phyloP scores from a whole-genome alignment of 37 sponge, comb jelly and placozoan genomes.

The Chondrilla cf. caribensis region DNA sequence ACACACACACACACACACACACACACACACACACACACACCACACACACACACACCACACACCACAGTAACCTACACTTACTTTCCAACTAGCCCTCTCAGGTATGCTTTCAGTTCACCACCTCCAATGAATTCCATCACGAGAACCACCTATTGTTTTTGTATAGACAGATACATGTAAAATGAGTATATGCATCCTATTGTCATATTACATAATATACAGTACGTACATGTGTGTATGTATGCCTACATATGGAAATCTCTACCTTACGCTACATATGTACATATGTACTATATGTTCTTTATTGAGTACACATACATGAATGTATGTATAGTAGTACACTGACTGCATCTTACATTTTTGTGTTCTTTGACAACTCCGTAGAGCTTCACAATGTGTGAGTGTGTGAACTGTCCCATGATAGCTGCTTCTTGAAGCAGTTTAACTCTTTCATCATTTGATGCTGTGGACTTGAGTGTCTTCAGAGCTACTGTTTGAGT shows the following conservation, averaged over 20 bases:
- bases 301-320: neutral
- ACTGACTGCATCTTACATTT: neutral
- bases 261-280: too few species aligned
- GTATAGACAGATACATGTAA: neutral
- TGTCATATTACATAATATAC: too few species aligned
- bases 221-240: too few species aligned
- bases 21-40: too few species aligned
- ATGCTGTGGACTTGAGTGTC: constrained; percentile 20
- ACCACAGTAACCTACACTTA: too few species aligned
- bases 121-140: constrained; percentile 7
- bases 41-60: too few species aligned
- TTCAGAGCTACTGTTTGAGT: constrained; percentile 6
- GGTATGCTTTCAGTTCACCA: neutral
- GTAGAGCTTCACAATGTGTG: constrained; percentile 3
- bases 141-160: neutral
- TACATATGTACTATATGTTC: neutral
- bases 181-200: too few species aligned
- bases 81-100: neutral
- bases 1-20: too few species aligned
- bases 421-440: constrained; percentile 17
- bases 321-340: neutral
- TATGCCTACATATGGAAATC: too few species aligned
- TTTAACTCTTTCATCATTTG: neutral
- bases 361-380: neutral
- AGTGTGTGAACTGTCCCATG: constrained; percentile 13